Evolutionary conservation across 2,888 invertebrate species (phyloP).

Genomic region (Ctenicera cuprea): DNA sequence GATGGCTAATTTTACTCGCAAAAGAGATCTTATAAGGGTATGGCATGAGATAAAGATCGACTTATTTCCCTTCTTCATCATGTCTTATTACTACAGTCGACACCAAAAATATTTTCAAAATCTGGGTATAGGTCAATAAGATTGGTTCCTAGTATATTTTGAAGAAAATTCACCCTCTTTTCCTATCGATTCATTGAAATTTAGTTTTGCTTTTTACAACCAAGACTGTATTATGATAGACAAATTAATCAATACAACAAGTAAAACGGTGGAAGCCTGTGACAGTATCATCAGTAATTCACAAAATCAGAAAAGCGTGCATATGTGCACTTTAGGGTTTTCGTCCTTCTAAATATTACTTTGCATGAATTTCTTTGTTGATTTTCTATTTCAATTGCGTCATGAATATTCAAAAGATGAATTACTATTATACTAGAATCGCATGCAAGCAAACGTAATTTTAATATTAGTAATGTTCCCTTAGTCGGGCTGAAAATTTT

Average conservation of each 20-base stretch:
- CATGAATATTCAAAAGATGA: constrained; percentile 6
- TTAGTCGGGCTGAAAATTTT: neutral
- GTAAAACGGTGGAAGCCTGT: neutral
- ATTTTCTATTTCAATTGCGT: neutral
- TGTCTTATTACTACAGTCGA: too few relatives aligned
- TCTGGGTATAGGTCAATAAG: too few relatives aligned
- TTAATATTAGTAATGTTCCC: neutral
- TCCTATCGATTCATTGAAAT: neutral
- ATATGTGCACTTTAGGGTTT: neutral
- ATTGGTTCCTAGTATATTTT: too few relatives aligned
- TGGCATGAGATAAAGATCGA: too few relatives aligned
- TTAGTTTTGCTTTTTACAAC: neutral
- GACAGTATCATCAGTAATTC: neutral
- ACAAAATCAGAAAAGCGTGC: neutral
- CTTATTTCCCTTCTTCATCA: too few relatives aligned
- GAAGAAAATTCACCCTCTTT: too few relatives aligned
- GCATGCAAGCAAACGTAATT: neutral
- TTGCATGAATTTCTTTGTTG: too few relatives aligned
- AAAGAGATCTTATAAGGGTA: too few relatives aligned
- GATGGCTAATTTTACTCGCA: too few relatives aligned
- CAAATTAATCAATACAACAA: neutral
- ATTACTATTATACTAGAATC: neutral
- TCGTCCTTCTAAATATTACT: neutral
- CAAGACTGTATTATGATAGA: neutral
- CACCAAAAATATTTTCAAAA: too few relatives aligned